Evolutionary conservation across 2,888 invertebrate genomes (phyloP), one percentile per base, ranked within the genome.

Genomic region (Chaetogeoica ovagalla): DNA sequence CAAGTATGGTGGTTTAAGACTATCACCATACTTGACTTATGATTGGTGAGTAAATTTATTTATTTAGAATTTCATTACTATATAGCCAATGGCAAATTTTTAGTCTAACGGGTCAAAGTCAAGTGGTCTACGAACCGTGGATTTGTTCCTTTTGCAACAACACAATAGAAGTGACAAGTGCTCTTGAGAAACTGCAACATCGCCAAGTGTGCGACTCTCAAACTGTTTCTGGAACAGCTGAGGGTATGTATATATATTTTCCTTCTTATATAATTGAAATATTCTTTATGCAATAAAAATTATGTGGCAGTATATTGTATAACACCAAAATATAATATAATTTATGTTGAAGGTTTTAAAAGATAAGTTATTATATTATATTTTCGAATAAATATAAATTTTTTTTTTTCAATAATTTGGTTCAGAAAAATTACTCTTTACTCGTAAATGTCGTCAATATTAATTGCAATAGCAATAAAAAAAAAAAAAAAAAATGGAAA

Each of bases 21-120:
- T 97, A 11, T 93, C 93, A 0, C 92, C 93, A 83, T 93, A 93
- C 86, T 89, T 97, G 48, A 92, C 94, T 73, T 96, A 93, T 86
- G 92, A 92, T 83, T 91, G 91, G 90, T 91, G 87, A 89, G 88
- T 7, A 66, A 48, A 48, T 70, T 52, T 6, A 69, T 60, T 23
- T 62, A 57, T 77, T 65, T 21, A 55, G 2, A 19, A 71, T 39
- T 39, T n/a, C 13, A 65, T 59, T 66, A 75, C 48, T 37, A 21
- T n/a, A 59, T 17, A 17, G 74, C 30, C 21, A 39, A 1, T 57
- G 55, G 15, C 52, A 55, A 77, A 23, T 23, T 79, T 79, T 63
- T 13, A 79, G 77, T 70, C 63, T 79, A 55, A 79, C 77, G 62
- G 77, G 77, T 63, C 77, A 79, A 63, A 70, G 70, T 70, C 70